Evolutionary conservation across 2,797 vertebrate genomes (phyloP).

Genomic region (Mico argentatus): DNA sequence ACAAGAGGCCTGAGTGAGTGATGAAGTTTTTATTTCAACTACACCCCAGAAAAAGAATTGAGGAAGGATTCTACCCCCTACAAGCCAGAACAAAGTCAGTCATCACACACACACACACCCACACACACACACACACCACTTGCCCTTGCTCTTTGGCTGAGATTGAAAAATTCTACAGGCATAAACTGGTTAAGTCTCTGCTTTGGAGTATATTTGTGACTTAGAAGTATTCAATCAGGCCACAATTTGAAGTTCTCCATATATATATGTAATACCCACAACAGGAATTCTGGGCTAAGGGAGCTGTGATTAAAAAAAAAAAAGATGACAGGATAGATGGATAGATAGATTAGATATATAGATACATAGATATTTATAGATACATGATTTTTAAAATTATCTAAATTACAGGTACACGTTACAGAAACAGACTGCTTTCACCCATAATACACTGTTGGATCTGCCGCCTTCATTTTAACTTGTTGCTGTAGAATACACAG

Average conservation of each 20-base stretch:
- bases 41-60: not conserved
- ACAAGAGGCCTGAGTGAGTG: not conserved
- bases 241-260: constrained; percentile 14
- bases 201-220: not conserved
- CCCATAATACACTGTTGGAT: not conserved
- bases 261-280: constrained; percentile 1
- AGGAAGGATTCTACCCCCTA: not conserved
- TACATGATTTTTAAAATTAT: not conserved
- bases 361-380: not conserved
- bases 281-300: not conserved
- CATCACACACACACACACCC: not conserved
- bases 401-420: not conserved
- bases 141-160: not conserved
- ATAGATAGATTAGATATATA: not conserved
- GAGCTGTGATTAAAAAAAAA: not conserved
- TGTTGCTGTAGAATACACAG: not conserved
- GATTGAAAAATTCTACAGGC: not conserved
- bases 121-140: not conserved
- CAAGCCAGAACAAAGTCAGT: not conserved
- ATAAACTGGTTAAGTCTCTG: not conserved
- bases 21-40: constrained; percentile 30
- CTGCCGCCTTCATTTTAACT: not conserved
- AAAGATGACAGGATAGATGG: not conserved
- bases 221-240: not conserved
- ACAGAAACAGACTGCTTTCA: constrained; percentile 21